Base-by-base conservation (phyloP, 1,140 invertebrate genomes). In the Philaenus spumarius region DNA sequence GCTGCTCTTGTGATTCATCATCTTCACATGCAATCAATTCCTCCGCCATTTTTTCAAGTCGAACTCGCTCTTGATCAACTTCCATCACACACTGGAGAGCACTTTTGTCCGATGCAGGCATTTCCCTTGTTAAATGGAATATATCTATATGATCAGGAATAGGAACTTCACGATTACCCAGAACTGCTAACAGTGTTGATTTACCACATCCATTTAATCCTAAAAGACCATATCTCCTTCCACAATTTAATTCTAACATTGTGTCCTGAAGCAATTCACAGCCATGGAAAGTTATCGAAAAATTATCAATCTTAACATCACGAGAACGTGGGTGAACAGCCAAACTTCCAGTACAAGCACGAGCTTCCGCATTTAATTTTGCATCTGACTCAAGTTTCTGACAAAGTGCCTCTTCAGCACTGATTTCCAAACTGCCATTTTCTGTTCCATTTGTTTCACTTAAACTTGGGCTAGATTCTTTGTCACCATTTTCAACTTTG, bases 261-360 rank as follows among this genome's bases (percentile, higher is more conserved):
- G 97, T 96, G 72, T 99, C 97, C 69, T 90, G 88, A 46, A 99
- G 78, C 58, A 99, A 77, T 78, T 99, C 97, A 66, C 85, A 82
- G 46, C 97, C 97, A 73, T 99, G 96, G 73, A 99, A 99, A 47
- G 94, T 97, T 51, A 99, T 92, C 34, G 95, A 97, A 69, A 99
- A 90, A 71, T 93, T 97, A 52, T 90, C 89, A 67, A 99, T 95
- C 74, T 99, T 98, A 24, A 99, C 81, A 75, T 99, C 97, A 60
- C 97, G 80, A 60, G 93, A 94, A 62, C 93, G 85, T 9, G 93
- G 91, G 77, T 99, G 95, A 1, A 97, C 92, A 1, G 89, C 93
- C 54, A 98, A 74, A 0, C 93, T 90, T 26, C 96, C 97, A 11
- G 97, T 98, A 61, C 93, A 95, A 0, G 95, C 86, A 51, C 97